Percentiles rank a stretch among this genome's conserved stretches.
These are phyloP conservation scores for Sepiola atlantica DNA, from an alignment of 2,888 invertebrate species.

Conservation along the genomic window DNA sequence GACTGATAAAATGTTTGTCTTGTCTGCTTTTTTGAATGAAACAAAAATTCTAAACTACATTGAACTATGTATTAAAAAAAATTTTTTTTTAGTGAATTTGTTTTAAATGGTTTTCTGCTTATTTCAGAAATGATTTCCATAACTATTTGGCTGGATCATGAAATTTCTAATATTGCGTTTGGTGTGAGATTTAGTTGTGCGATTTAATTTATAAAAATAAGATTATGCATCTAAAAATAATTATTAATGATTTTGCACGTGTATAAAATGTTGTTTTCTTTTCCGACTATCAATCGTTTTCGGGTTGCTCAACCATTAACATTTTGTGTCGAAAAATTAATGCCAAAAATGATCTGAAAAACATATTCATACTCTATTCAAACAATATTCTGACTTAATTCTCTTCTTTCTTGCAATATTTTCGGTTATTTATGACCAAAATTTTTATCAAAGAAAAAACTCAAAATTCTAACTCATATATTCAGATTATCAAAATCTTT, in stretches of 20 bases:
- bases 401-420: background rate
- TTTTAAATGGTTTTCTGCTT: background rate
- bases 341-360: background rate
- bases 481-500: too few relatives aligned
- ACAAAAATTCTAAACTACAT: background rate
- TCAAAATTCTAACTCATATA: too few relatives aligned
- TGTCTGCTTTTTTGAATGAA: background rate
- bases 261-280: background rate
- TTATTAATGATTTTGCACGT: background rate
- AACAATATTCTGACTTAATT: background rate
- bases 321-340: background rate
- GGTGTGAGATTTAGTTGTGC: background rate
- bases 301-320: background rate
- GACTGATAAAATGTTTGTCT: background rate
- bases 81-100: background rate
- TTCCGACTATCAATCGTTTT: background rate
- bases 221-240: background rate
- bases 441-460: background rate
- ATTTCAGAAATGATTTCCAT: background rate
- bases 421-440: background rate
- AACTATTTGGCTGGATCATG: background rate
- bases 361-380: background rate
- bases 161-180: background rate
- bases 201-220: background rate
- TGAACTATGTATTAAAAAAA: background rate